A percentile compares a stretch with the other conserved stretches of the same genome.
phyloP scores from a whole-genome alignment of 2,797 vertebrate species.

The Acrossocheilus wenchowensis region DNA sequence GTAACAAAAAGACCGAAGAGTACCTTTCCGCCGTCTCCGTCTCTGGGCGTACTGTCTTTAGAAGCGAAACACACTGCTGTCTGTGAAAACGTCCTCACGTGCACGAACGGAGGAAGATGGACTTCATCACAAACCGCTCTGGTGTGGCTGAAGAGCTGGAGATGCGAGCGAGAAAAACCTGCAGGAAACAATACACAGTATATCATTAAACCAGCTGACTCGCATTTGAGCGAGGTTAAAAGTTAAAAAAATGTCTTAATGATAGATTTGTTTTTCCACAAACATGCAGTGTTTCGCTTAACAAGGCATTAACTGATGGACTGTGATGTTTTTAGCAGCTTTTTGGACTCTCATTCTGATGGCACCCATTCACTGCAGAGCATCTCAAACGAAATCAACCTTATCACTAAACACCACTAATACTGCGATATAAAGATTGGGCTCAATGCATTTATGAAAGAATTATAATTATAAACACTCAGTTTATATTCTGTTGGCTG shows the following conservation, averaged over 20 bases:
- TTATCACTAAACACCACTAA: neutral
- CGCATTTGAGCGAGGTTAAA: neutral
- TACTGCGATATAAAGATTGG: neutral
- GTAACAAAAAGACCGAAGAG: neutral
- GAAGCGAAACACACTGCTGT: slow-evolving; percentile 88
- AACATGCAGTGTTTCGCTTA: neutral
- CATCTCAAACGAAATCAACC: neutral
- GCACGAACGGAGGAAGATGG: slow-evolving; percentile 75
- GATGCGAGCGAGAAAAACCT: slow-evolving; percentile 86
- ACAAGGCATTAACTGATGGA: neutral
- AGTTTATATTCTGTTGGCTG: neutral
- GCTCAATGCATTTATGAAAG: neutral
- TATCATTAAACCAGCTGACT: too few species aligned
- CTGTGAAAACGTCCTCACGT: slow-evolving; percentile 87
- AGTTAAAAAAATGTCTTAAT: neutral
- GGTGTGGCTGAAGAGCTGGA: slow-evolving; percentile 84
- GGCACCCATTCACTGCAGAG: neutral
- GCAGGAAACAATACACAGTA: slow-evolving; percentile 28
- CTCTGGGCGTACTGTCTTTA: slow-evolving; percentile 90
- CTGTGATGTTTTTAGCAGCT: neutral
- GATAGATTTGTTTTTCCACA: neutral
- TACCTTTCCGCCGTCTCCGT: slow-evolving; percentile 91
- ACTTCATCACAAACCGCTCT: slow-evolving; percentile 82
- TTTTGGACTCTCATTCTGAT: neutral
- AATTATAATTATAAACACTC: neutral